A percentile compares a stretch with the other conserved stretches of the same genome.
phyloP scores from a whole-genome alignment of 2,888 invertebrate genomes.

The Ceratothoa steindachneri region DNA sequence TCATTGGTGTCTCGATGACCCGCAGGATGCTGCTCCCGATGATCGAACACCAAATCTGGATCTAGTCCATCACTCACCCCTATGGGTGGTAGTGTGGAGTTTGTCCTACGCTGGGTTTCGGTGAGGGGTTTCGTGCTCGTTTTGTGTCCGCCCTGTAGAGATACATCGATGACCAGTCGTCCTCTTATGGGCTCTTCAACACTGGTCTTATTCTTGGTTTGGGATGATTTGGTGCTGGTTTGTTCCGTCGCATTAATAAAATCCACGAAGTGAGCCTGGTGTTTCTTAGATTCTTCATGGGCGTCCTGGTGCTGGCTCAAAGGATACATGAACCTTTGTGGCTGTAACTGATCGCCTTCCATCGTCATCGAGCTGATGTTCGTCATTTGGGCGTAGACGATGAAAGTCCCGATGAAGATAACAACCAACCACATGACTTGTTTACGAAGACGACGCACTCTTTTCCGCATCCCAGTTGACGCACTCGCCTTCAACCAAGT shows the following conservation, averaged over 20 bases:
- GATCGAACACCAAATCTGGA: too few relatives aligned
- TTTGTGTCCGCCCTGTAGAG: background rate
- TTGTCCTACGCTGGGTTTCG: too few relatives aligned
- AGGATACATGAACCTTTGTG: background rate
- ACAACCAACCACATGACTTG: background rate
- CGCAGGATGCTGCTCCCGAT: too few relatives aligned
- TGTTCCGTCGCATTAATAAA: background rate
- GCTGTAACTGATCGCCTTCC: background rate
- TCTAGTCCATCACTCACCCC: too few relatives aligned
- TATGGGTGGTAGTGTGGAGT: too few relatives aligned
- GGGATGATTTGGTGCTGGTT: too few relatives aligned
- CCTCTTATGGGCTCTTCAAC: too few relatives aligned
- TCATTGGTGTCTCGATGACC: background rate
- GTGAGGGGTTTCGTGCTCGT: background rate
- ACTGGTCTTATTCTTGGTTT: too few relatives aligned
- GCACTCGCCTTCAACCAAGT: background rate
- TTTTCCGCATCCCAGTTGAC: background rate
- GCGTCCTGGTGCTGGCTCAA: background rate
- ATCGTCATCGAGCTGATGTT: background rate
- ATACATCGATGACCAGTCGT: too few relatives aligned
- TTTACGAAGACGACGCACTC: background rate
- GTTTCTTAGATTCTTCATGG: background rate
- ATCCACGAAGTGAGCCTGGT: background rate
- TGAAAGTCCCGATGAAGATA: background rate
- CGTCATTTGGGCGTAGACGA: background rate